These are phyloP conservation scores for Pyrrhia umbra DNA, from an alignment of 2,888 invertebrate genomes.

Conservation along the genomic window DNA sequence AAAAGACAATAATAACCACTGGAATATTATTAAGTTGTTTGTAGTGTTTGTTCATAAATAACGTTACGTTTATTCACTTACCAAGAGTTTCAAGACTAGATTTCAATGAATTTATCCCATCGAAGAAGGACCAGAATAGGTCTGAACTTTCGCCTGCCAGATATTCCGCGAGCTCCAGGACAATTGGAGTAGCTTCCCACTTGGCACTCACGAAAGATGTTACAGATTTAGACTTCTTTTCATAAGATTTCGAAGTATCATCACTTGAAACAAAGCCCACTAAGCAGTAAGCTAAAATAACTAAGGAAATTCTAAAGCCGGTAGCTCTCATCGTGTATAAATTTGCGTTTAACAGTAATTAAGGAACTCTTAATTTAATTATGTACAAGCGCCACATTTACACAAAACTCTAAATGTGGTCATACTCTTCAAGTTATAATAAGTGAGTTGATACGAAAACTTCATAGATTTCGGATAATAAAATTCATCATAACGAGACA, in stretches of 20 bases:
- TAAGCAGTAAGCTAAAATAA: conserved; percentile 73
- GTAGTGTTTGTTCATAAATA: background rate
- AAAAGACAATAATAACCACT: too few relatives aligned
- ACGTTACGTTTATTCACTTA: conserved; percentile 73
- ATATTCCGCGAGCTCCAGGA: conserved; percentile 97
- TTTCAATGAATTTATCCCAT: conserved; percentile 91
- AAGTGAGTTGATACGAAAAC: conserved; percentile 47
- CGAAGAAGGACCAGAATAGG: conserved; percentile 95
- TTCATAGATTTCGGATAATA: conserved; percentile 56
- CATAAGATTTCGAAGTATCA: conserved; percentile 76
- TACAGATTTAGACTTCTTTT: conserved; percentile 94
- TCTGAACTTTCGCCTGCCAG: conserved; percentile 94
- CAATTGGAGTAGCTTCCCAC: conserved; percentile 97
- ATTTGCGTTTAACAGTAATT: conserved; percentile 26
- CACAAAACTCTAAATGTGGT: conserved; percentile 56
- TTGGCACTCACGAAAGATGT: conserved; percentile 97
- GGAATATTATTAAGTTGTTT: background rate
- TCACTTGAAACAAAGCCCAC: conserved; percentile 71
- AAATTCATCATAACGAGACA: conserved; percentile 65
- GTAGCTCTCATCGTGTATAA: conserved; percentile 76
- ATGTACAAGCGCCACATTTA: conserved; percentile 63
- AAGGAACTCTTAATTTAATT: conserved; percentile 36
- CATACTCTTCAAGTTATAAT: conserved; percentile 62
- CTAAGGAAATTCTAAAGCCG: conserved; percentile 76
- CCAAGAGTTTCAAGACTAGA: conserved; percentile 91